These are phyloP conservation scores for Philaethria dido DNA, from an alignment of 2,888 invertebrate genomes.

Conservation along the genomic window DNA sequence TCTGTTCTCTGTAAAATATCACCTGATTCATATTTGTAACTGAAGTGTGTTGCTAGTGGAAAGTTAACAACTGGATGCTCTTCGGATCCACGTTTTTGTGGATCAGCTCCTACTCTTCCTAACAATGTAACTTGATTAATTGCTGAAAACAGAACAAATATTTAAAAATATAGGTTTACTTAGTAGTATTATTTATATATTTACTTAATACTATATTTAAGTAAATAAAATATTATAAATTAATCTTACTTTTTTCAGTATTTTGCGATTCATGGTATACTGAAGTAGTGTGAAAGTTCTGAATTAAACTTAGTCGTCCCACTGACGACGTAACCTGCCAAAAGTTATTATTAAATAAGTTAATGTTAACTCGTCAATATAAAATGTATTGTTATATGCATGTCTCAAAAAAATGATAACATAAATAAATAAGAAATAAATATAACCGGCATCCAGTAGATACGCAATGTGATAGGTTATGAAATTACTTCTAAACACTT, in stretches of 20 bases:
- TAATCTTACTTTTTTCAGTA: slow-evolving; percentile 69
- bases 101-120: slow-evolving; percentile 95
- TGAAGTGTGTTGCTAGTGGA: slow-evolving; percentile 94
- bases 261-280: slow-evolving; percentile 57
- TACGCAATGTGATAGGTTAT: slow-evolving; percentile 1
- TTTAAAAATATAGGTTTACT: background rate
- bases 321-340: slow-evolving; percentile 25
- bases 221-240: background rate
- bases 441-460: background rate
- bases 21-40: slow-evolving; percentile 91
- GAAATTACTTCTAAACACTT: background rate
- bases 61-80: slow-evolving; percentile 94
- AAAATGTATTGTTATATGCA: no score
- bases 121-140: slow-evolving; percentile 93
- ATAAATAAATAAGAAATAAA: background rate
- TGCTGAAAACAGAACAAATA: slow-evolving; percentile 61
- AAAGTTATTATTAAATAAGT: background rate
- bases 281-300: slow-evolving; percentile 45
- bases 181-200: background rate
- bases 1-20: slow-evolving; percentile 94
- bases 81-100: slow-evolving; percentile 91
- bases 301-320: slow-evolving; percentile 25
- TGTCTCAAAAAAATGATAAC: background rate
- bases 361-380: no score
- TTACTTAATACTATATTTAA: background rate